A percentile compares a stretch with the other conserved stretches of the same genome.
Evolutionary conservation across 1,140 invertebrate species (phyloP).

Genomic region (Doryteuthis pealeii): DNA sequence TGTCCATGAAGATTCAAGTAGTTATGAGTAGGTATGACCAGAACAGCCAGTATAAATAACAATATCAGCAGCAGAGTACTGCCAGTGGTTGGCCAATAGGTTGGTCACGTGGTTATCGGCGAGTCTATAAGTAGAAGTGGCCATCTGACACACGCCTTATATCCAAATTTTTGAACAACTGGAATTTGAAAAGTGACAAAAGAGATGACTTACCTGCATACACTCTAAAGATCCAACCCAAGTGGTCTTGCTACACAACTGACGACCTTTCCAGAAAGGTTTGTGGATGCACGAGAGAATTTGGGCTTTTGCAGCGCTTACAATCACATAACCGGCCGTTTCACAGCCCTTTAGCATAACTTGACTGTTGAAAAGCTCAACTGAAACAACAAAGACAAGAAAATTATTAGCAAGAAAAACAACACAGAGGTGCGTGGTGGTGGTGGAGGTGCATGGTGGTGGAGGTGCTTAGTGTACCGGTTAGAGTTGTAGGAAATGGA

Average conservation of each 20-base stretch:
- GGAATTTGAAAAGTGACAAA: no score
- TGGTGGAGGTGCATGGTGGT: neutral
- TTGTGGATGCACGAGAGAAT: slow-evolving; percentile 86
- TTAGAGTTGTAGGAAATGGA: no score
- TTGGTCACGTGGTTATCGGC: no score
- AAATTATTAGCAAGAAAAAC: neutral
- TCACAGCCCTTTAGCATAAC: slow-evolving; percentile 94
- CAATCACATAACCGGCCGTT: slow-evolving; percentile 93
- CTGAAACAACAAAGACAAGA: slow-evolving; percentile 62
- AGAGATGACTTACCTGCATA: slow-evolving; percentile 85
- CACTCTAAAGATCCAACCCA: slow-evolving; percentile 94
- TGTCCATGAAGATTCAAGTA: no score
- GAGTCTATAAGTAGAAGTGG: no score
- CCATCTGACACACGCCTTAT: no score
- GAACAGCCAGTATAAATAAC: no score
- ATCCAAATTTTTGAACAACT: no score
- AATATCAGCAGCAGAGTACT: no score
- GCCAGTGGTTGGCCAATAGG: no score
- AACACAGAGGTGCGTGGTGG: neutral
- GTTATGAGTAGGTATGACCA: no score
- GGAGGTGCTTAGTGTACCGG: neutral
- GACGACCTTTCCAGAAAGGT: slow-evolving; percentile 88
- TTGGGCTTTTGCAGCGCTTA: slow-evolving; percentile 93
- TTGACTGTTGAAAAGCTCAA: slow-evolving; percentile 94
- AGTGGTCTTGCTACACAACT: slow-evolving; percentile 88